Conservation (phyloP, 2,797 vertebrate species). For the Carcharodon carcharias region DNA sequence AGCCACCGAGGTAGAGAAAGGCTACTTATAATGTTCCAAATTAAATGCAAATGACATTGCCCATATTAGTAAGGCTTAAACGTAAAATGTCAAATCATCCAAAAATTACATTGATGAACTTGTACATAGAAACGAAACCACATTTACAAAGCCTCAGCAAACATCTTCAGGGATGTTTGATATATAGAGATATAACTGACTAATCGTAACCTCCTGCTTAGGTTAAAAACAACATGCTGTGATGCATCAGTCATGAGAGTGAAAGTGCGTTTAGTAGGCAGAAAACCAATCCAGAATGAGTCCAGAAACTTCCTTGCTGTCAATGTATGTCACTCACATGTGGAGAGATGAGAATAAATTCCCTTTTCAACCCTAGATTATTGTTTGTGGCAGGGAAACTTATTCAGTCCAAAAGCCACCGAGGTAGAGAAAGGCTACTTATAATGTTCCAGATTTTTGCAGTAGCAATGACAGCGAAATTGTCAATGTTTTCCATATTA, state of each 20-base stretch:
- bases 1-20: background rate
- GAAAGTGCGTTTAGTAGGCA: background rate
- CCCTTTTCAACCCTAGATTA: background rate
- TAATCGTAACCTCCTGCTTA: background rate
- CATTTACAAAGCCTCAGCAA: background rate
- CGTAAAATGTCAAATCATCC: background rate
- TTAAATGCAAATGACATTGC: too few relatives aligned
- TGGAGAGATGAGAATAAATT: background rate
- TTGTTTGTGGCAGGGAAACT: background rate
- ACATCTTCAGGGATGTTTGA: background rate
- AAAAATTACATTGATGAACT: background rate
- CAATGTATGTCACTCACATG: background rate
- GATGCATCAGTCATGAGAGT: background rate
- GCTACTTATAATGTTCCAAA: background rate
- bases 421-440: background rate
- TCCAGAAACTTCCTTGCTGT: background rate
- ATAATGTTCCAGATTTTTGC: background rate
- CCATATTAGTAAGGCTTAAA: background rate
- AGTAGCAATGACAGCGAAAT: background rate
- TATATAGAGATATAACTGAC: background rate
- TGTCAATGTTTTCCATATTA: background rate
- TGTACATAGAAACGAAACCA: background rate
- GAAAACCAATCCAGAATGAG: background rate
- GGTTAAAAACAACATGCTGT: background rate
- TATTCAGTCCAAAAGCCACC: background rate